Conservation (phyloP, 2,888 invertebrate species). For the Noctua janthe region DNA sequence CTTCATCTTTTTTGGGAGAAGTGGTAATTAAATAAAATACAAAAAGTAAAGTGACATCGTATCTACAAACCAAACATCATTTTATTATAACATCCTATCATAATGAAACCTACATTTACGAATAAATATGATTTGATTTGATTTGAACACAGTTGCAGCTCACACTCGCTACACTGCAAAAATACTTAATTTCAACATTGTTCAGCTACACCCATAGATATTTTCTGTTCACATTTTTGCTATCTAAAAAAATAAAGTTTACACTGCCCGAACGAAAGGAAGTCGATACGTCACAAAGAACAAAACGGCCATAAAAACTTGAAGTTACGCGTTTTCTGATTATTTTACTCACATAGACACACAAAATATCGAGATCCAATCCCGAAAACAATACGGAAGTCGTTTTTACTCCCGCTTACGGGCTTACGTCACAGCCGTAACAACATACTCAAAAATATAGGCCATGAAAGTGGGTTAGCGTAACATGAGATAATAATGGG, state of each 20-base stretch:
- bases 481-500: constrained; percentile 57
- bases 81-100: no score
- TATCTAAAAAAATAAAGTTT: no score
- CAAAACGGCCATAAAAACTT: background rate
- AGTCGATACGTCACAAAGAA: background rate
- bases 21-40: background rate
- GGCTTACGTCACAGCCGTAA: constrained; percentile 47
- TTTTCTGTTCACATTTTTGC: background rate
- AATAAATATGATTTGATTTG: no score
- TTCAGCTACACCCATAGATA: background rate
- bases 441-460: constrained; percentile 54
- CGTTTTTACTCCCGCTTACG: constrained; percentile 36
- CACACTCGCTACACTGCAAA: background rate
- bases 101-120: no score
- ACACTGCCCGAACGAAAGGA: background rate
- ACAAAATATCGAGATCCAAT: background rate
- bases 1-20: background rate
- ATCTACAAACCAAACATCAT: no score
- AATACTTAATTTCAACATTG: background rate
- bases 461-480: constrained; percentile 62
- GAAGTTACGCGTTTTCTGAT: background rate
- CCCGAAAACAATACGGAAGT: constrained; percentile 28
- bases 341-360: background rate
- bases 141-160: background rate
- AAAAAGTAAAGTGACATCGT: background rate